Evolutionary conservation across 1,140 invertebrate genomes (phyloP).

Genomic region (Drosophila pseudoananassae): DNA sequence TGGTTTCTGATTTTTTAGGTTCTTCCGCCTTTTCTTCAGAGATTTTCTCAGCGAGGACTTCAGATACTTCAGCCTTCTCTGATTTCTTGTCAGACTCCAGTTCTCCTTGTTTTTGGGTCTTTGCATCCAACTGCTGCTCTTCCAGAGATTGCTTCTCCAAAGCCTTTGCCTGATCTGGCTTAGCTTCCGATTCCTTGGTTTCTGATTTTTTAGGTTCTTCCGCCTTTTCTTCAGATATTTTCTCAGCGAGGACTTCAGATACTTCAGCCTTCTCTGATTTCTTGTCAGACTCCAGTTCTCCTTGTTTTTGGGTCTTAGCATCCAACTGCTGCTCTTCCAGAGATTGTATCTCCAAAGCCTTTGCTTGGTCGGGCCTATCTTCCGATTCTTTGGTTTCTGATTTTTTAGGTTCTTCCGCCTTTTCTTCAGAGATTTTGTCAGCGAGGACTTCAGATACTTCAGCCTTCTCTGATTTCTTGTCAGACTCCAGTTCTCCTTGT

Average conservation of each 20-base stretch:
- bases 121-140: not conserved
- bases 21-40: not conserved
- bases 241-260: not conserved
- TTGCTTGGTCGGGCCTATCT: too few relatives aligned
- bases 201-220: not conserved
- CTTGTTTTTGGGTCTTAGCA: too few relatives aligned
- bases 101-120: not conserved
- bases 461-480: too few relatives aligned
- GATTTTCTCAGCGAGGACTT: not conserved
- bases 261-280: too few relatives aligned
- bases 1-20: not conserved
- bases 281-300: too few relatives aligned
- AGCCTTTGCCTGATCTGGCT: not conserved
- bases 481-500: too few relatives aligned
- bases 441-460: too few relatives aligned
- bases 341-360: too few relatives aligned
- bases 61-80: not conserved
- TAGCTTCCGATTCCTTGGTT: not conserved
- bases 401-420: too few relatives aligned
- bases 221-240: not conserved
- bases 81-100: not conserved
- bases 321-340: too few relatives aligned
- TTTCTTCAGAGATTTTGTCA: too few relatives aligned
- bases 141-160: not conserved
- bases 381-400: too few relatives aligned